These are phyloP conservation scores for Botia almorhae DNA, from an alignment of 2,797 vertebrate genomes.

Conservation along the genomic window DNA sequence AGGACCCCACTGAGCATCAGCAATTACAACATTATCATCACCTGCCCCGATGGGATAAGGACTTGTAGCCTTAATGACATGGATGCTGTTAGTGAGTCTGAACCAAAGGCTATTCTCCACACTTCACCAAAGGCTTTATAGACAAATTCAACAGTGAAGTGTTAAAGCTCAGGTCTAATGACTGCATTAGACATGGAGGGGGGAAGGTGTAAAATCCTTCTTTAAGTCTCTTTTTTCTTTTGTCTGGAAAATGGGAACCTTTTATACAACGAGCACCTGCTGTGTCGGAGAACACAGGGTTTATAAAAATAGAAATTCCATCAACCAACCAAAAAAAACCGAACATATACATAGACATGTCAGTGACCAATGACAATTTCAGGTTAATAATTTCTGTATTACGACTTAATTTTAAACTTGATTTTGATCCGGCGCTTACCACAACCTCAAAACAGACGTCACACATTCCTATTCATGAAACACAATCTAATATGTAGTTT, in stretches of 20 bases:
- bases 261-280: not conserved
- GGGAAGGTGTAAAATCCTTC: conserved; percentile 1
- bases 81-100: conserved; percentile 50
- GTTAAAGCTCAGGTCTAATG: conserved; percentile 54
- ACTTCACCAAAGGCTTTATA: conserved; percentile 38
- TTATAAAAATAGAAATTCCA: not conserved
- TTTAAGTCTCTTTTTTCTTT: not conserved
- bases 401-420: too few relatives aligned
- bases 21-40: conserved; percentile 64
- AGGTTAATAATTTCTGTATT: too few relatives aligned
- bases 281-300: not conserved
- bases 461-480: too few relatives aligned
- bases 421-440: too few relatives aligned
- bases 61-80: conserved; percentile 40
- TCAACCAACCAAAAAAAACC: not conserved
- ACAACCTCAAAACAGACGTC: too few relatives aligned
- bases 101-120: conserved; percentile 42
- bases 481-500: too few relatives aligned
- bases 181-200: conserved; percentile 23
- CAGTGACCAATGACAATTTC: not conserved
- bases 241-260: not conserved
- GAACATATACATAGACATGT: not conserved
- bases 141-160: conserved; percentile 11
- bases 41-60: conserved; percentile 51
- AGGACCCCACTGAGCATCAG: conserved; percentile 56